phyloP scores from a whole-genome alignment of 2,888 invertebrate species.

The Trichogramma evanescens region DNA sequence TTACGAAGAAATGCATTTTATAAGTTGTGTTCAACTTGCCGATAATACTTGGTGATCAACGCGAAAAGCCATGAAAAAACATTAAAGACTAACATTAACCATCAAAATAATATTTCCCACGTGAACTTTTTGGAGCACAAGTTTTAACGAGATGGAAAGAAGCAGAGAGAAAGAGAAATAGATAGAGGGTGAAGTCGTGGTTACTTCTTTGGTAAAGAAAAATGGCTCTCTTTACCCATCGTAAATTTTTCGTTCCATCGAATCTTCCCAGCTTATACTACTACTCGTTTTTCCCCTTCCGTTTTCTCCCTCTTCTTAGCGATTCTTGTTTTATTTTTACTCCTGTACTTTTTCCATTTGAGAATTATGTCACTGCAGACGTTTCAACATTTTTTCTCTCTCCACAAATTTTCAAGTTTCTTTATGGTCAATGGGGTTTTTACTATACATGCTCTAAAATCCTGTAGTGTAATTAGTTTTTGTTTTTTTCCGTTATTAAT shows the following conservation, averaged over 20 bases:
- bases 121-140: slow-evolving; percentile 28
- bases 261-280: slow-evolving; percentile 12
- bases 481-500: neutral
- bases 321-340: slow-evolving; percentile 3
- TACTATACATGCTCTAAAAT: slow-evolving; percentile 4
- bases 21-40: too few species aligned
- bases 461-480: slow-evolving; percentile 15
- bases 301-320: slow-evolving; percentile 1
- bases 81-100: slow-evolving; percentile 30
- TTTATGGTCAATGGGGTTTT: slow-evolving; percentile 10
- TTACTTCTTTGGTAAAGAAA: slow-evolving; percentile 31
- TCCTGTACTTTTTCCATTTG: slow-evolving; percentile 19
- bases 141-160: slow-evolving; percentile 38
- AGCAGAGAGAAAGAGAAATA: neutral
- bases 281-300: slow-evolving; percentile 5
- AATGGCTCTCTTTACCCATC: slow-evolving; percentile 22
- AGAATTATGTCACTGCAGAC: slow-evolving; percentile 20
- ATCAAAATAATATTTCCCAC: slow-evolving; percentile 39
- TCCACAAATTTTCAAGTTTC: slow-evolving; percentile 13
- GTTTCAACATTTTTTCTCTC: slow-evolving; percentile 15
- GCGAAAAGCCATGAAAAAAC: slow-evolving; percentile 1
- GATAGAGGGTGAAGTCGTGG: slow-evolving; percentile 25
- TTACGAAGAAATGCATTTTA: neutral
- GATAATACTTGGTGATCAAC: too few species aligned
- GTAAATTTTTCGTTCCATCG: neutral